These are phyloP conservation scores for Oikopleura dioica DNA, from an alignment of 23 tunicate species.

Conservation along the genomic window DNA sequence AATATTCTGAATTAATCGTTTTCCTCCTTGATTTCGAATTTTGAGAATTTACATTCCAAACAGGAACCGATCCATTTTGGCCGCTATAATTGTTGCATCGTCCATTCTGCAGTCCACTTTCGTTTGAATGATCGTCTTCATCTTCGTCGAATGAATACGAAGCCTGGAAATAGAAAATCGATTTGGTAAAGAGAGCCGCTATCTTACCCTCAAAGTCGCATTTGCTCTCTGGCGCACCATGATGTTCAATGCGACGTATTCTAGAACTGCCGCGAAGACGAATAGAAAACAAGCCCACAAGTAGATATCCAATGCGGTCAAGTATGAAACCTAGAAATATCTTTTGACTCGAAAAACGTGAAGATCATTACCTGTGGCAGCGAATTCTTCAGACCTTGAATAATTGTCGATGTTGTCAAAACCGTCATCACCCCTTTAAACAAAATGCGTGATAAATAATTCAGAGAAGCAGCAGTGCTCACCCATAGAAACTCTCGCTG, in stretches of 20 bases:
- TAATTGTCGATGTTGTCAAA: constrained; percentile 52
- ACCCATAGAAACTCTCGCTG: constrained; percentile 83
- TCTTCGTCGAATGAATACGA: neutral
- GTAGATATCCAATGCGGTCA: constrained; percentile 72
- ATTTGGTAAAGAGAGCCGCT: too few relatives aligned
- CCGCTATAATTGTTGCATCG: too few relatives aligned
- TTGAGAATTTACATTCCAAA: too few relatives aligned
- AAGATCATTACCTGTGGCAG: constrained; percentile 36
- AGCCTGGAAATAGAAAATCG: neutral
- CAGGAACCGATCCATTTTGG: too few relatives aligned
- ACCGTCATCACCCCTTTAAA: constrained; percentile 54
- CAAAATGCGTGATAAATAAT: too few relatives aligned
- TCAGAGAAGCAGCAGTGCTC: too few relatives aligned
- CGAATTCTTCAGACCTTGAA: constrained; percentile 47
- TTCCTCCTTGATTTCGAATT: too few relatives aligned
- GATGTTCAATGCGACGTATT: constrained; percentile 46
- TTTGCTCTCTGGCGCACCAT: constrained; percentile 24
- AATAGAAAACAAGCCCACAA: constrained; percentile 61
- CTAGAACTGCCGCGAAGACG: constrained; percentile 60
- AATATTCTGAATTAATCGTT: too few relatives aligned
- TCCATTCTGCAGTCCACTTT: neutral
- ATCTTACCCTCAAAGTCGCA: constrained; percentile 6
- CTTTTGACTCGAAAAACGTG: too few relatives aligned
- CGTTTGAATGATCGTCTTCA: neutral
- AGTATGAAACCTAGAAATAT: constrained; percentile 42